phyloP scores from a whole-genome alignment of 2,888 invertebrate species.

The Dioctria linearis region DNA sequence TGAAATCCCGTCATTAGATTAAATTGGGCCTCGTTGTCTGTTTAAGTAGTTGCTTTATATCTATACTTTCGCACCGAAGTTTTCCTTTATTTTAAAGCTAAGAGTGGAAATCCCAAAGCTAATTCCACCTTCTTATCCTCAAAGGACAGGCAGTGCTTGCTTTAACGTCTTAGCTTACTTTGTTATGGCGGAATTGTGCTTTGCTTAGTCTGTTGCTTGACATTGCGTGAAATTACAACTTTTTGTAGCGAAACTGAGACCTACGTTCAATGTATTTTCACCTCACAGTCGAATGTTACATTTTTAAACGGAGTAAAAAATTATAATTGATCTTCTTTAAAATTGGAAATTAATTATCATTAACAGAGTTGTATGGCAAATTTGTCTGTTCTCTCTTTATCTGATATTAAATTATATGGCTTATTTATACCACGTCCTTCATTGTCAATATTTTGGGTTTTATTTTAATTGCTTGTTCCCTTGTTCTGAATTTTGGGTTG shows the following conservation, averaged over 20 bases:
- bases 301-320: no score
- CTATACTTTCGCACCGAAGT: conserved; percentile 12
- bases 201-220: conserved; percentile 27
- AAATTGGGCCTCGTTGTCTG: conserved; percentile 24
- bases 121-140: conserved; percentile 2
- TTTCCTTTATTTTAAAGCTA: conserved; percentile 13
- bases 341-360: no score
- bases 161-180: neutral
- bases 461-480: no score
- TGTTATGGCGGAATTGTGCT: neutral
- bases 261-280: no score
- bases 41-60: conserved; percentile 28
- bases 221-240: conserved; percentile 57
- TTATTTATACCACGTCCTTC: no score
- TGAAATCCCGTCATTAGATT: conserved; percentile 43
- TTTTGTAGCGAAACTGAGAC: conserved; percentile 40
- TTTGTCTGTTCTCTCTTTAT: no score
- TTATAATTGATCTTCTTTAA: no score
- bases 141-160: neutral
- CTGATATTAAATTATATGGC: no score
- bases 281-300: no score
- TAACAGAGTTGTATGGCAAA: no score
- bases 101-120: neutral
- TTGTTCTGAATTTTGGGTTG: no score
- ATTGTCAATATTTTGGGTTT: no score